Base-by-base conservation (phyloP, 1,140 invertebrate species). In the Diorhabda sublineata region DNA sequence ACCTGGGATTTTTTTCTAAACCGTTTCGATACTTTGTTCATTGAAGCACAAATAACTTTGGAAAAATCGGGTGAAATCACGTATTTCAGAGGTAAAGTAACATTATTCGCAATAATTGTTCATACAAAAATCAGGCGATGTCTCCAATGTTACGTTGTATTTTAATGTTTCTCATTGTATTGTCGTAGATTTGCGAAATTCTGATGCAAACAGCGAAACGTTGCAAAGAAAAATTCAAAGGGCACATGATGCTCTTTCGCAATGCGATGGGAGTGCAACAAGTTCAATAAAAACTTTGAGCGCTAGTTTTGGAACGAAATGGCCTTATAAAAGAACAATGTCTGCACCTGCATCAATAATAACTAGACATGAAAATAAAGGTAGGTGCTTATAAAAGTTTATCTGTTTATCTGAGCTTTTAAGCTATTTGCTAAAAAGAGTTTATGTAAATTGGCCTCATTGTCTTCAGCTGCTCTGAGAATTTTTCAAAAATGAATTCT, bases 1-100 rank as follows among this genome's bases (percentile, higher is more conserved):
- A 90, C 90, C 2, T 99, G 98, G 97, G 96, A 99, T 68, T 99
- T 99, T 84, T 99, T 99, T 80, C 85, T 98, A 3, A 96, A 96
- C 81, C 88, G 97, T 61, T 99, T 99, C 81, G 98, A 99, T 79
- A 91, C 94, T 0, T 83, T 99, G 2, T 97, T 97, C 75, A 82
- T 99, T 7, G 98, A 99, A 83, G 94, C 95, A 2, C 96, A 98
- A 83, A 91, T 98, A 44, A 91, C 88, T 77, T 84, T 94, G 70
- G 93, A 96, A 77, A 93, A 92, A 81, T 86, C 86, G 42, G 88
- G 90, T 6, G 95, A 95, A 75, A 88, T 94, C 69, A 83, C 90
- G 2, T 94, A 91, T 81, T 83, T 93, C 43, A 88, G 94, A 83
- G 94, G 93, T 94, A 81, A 26, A 68, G 47, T 62, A 52, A 8